Conservation (phyloP, 2,113 vertebrate genomes). For the Colinus virginianus region DNA sequence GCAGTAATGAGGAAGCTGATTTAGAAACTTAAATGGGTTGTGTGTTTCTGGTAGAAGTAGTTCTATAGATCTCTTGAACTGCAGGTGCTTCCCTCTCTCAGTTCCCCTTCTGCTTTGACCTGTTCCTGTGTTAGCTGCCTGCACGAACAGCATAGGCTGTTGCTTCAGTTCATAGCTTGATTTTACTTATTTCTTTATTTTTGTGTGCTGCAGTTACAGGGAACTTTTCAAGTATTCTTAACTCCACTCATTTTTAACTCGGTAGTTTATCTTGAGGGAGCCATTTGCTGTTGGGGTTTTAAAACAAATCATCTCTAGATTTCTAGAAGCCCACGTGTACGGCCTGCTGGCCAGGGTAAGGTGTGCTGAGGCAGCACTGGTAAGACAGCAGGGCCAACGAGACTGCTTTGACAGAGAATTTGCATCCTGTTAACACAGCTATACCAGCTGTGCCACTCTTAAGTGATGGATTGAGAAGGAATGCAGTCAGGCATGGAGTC, state of each 20-base stretch:
- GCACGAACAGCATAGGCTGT: accelerated
- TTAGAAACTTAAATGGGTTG: neutral
- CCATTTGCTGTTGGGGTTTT: neutral
- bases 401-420: neutral
- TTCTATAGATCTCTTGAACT: neutral
- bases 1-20: neutral
- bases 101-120: neutral
- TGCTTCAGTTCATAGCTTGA: neutral
- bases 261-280: neutral
- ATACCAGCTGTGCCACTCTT: neutral
- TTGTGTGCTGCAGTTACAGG: neutral
- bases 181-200: neutral
- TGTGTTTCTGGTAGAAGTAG: neutral
- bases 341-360: neutral
- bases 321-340: accelerated
- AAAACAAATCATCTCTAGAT: neutral
- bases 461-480: neutral
- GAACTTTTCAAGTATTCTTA: neutral
- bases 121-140: neutral
- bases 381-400: neutral
- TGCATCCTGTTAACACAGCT: neutral
- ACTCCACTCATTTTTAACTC: neutral
- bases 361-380: neutral
- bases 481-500: neutral
- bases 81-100: neutral